Evolutionary conservation across 2,797 vertebrate genomes (phyloP), one percentile per base, ranked within the genome.

Genomic region (Uromys caudimaculatus): DNA sequence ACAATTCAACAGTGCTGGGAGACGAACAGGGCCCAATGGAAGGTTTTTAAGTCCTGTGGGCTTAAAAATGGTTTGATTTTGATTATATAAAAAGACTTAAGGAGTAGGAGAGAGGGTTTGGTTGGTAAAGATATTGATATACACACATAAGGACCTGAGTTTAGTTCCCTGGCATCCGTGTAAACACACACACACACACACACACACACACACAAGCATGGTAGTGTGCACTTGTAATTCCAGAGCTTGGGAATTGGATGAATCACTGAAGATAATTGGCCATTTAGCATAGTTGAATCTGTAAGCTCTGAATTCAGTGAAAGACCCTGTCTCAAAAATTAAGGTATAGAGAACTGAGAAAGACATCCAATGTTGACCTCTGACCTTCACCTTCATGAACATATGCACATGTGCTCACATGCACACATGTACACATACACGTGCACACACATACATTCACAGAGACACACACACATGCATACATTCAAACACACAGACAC

Each of bases 1-100:
- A 38, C 12, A 41, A 4, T 84, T 54, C 32, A 38, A 69, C 11
- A 78, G 1, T 23, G 9, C 23, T 16, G 2, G 24, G 41, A 90
- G 16, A 1, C 19, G 0, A 29, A 4, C 17, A 13, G 6, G 14
- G 12, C 11, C 71, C 44, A n/a, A 6, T 21, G 6, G 16, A 58
- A 62, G 27, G 6, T 8, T 1, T 83, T 69, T 56, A 67, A 38
- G 69, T 21, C 5, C 3, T 38, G 21, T n/a, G 44, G 21, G 35
- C 7, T 85, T 50, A 92, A 44, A 44, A 44, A 54, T 16, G 3
- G 6, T n/a, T 44, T 64, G 21, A 76, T 79, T 67, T 52, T 79
- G 38, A 71, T 78, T 69, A 79, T 69, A 21, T n/a, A 52, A 41
- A 85, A 76, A 35, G 35, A 38, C 19, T 16, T 38, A 71, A 54